Evolutionary conservation across 1,140 invertebrate species (phyloP), one percentile per base, ranked within the genome.

Genomic region (Pseudomyrmex concolor): DNA sequence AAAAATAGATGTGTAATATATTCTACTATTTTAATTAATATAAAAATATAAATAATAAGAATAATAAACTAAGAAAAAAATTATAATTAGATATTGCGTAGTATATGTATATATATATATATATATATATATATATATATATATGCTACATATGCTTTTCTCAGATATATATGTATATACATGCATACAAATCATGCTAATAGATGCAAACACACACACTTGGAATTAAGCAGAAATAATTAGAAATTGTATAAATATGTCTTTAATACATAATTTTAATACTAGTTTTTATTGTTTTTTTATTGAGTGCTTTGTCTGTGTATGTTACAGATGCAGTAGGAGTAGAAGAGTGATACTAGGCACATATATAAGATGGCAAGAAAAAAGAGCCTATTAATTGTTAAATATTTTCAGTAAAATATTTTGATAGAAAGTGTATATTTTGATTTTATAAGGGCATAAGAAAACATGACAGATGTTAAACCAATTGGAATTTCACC

Each of bases 401-500:
- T 60, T 84, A 19, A 74, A 19, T 57, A 80, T 15, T 74, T 15
- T 70, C 10, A 10, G 19, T 15, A 22, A 84, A 4, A 70, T 85
- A 66, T 25, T 82, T 12, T 67, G 4, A 72, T 63, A 83, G 68
- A 62, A 84, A 85, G 68, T 90, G 78, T 77, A 67, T 54, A 60
- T 9, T 64, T 34, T 25, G 62, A 76, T 74, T 84, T 25, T 62
- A 63, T 48, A 80, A 85, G 76, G 60, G 67, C 82, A 12, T 63
- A 25, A 66, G 67, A 71, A 90, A 90, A 86, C 89, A 93, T 92
- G 91, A 90, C 91, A 73, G 92, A 93, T 90, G 91, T 90, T 92
- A 95, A 93, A 89, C 91, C 86, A 89, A 91, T 92, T 71, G 91
- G 92, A 87, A 91, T 93, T 55, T 85, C 90, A 19, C 91, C 92